Conservation (phyloP, 2,888 invertebrate genomes). For the Punctoribates punctum region DNA sequence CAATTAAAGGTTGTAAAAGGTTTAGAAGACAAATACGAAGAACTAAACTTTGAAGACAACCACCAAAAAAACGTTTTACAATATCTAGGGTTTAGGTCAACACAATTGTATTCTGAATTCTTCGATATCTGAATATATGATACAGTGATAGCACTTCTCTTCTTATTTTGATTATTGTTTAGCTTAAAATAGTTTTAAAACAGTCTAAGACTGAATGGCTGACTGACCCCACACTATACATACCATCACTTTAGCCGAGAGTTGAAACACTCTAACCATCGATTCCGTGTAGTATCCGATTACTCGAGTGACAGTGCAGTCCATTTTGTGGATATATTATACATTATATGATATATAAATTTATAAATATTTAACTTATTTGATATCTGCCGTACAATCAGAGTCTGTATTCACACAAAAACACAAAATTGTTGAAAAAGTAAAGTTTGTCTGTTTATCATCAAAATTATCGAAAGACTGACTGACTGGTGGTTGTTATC, state of each 20-base stretch:
- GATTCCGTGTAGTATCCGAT: slow-evolving; percentile 28
- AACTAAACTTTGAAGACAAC: neutral
- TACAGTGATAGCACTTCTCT: slow-evolving; percentile 5
- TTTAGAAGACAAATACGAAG: neutral
- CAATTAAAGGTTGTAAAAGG: slow-evolving; percentile 40
- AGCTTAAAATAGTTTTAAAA: slow-evolving; percentile 35
- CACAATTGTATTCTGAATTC: slow-evolving; percentile 27
- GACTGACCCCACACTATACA: neutral
- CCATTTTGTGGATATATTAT: slow-evolving; percentile 32
- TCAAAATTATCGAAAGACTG: neutral
- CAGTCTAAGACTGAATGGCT: slow-evolving; percentile 15
- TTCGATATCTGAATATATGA: slow-evolving; percentile 1
- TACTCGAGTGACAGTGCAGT: slow-evolving; percentile 34
- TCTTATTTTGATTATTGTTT: slow-evolving; percentile 32
- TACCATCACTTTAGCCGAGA: slow-evolving; percentile 18
- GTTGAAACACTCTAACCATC: slow-evolving; percentile 24
- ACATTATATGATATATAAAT: neutral
- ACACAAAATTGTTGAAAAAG: slow-evolving; percentile 16
- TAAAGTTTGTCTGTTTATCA: neutral
- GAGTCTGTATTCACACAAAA: slow-evolving; percentile 14
- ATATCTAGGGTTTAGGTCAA: slow-evolving; percentile 32
- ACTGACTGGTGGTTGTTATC: slow-evolving; percentile 20
- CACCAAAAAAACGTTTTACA: slow-evolving; percentile 31
- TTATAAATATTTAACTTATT: slow-evolving; percentile 36
- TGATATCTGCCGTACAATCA: slow-evolving; percentile 33